Conservation (phyloP, 1,140 invertebrate species). For the Campoletis sonorensis region DNA sequence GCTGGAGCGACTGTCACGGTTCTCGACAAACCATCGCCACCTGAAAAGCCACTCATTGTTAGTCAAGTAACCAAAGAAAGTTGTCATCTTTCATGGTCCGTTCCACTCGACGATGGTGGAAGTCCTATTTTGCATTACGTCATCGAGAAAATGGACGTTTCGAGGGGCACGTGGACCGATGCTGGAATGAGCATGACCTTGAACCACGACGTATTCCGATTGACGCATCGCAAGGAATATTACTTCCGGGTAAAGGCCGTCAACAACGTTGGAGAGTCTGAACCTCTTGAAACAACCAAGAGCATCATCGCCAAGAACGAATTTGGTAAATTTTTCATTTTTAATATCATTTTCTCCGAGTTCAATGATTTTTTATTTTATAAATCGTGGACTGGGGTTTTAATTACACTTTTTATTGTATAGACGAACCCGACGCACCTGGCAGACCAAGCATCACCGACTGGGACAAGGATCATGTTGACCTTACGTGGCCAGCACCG, state of each 20-base stretch:
- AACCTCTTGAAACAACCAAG: constrained; percentile 89
- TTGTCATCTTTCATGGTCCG: constrained; percentile 89
- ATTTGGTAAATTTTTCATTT: constrained; percentile 78
- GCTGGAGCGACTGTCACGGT: constrained; percentile 92
- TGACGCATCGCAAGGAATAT: constrained; percentile 96
- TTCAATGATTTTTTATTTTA: too few species aligned
- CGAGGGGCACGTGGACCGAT: constrained; percentile 96
- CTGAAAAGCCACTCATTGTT: constrained; percentile 91
- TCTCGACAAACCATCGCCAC: constrained; percentile 90
- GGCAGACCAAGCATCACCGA: constrained; percentile 91
- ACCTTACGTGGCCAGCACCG: constrained; percentile 92
- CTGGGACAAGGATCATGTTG: constrained; percentile 95
- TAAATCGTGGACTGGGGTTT: not conserved
- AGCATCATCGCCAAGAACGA: constrained; percentile 96
- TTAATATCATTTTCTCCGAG: too few species aligned
- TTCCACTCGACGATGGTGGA: constrained; percentile 92
- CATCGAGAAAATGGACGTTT: constrained; percentile 98
- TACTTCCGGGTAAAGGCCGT: constrained; percentile 94
- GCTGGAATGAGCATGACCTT: constrained; percentile 91
- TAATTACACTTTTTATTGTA: constrained; percentile 47
- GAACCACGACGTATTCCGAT: constrained; percentile 88
- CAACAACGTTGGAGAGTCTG: constrained; percentile 96
- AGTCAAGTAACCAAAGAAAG: constrained; percentile 93
- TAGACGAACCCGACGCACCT: constrained; percentile 93
- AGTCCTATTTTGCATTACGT: constrained; percentile 97